Evolutionary conservation across 1,140 invertebrate genomes (phyloP).

Genomic region (Scaptomyza graminum): DNA sequence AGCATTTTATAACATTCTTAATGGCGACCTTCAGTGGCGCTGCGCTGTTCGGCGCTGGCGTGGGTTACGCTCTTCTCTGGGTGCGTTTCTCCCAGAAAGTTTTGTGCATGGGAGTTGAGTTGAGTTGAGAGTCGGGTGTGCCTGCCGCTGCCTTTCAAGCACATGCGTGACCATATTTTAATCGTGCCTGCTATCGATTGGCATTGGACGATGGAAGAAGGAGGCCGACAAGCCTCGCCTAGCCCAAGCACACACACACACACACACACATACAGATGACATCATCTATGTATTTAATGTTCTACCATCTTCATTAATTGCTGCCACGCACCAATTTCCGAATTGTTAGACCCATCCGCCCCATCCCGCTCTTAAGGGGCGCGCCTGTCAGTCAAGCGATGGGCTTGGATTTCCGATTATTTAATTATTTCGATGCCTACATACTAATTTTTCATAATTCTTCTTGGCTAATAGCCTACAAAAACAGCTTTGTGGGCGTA

Average conservation of each 20-base stretch:
- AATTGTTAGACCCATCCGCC: conserved; percentile 35
- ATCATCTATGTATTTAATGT: conserved; percentile 25
- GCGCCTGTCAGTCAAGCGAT: conserved; percentile 26
- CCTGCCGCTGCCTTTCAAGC: conserved; percentile 21
- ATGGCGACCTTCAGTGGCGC: conserved; percentile 42
- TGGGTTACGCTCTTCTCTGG: conserved; percentile 24
- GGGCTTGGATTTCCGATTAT: conserved; percentile 35
- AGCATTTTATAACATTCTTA: conserved; percentile 39
- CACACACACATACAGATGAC: conserved; percentile 29
- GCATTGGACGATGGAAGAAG: conserved; percentile 44
- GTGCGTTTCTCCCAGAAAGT: conserved; percentile 10
- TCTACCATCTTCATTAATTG: conserved; percentile 50
- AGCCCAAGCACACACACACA: conserved; percentile 26
- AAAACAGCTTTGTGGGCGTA: not conserved
- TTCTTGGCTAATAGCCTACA: conserved; percentile 1
- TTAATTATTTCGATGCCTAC: conserved; percentile 35
- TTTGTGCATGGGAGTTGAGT: conserved; percentile 36
- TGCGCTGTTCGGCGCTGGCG: not conserved
- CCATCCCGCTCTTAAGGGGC: conserved; percentile 16
- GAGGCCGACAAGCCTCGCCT: conserved; percentile 29
- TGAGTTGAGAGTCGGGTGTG: conserved; percentile 53
- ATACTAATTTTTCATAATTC: conserved; percentile 5
- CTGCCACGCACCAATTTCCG: conserved; percentile 44
- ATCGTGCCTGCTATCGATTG: conserved; percentile 43
- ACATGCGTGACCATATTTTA: conserved; percentile 71